Evolutionary conservation across 2,888 invertebrate species (phyloP), one percentile per base, ranked within the genome.

Genomic region (Eupithecia tripunctaria): DNA sequence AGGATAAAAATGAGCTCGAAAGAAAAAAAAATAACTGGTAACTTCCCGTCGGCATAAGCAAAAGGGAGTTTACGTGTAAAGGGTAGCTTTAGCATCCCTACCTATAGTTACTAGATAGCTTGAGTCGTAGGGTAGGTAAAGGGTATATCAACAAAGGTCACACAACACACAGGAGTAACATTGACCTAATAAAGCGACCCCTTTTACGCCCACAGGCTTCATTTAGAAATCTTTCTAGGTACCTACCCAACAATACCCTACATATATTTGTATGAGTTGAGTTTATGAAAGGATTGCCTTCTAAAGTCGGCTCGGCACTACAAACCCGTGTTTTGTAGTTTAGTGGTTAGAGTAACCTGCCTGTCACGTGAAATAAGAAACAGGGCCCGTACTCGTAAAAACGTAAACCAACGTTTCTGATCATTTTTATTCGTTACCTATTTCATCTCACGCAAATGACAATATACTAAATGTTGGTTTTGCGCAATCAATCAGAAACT

Each of bases 171-270:
- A 69, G 70, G 71, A 72, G 74, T 75, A 74, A 75, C 72, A 75
- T 75, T 94, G 94, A 94, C 94, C 94, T 93, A 93, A 91, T 93
- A 93, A 92, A 89, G 84, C 90, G 91, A 90, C 91, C 93, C 93
- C 91, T 92, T 91, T 90, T 85, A 84, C 89, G 87, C 89, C 89
- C 92, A 91, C 89, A 89, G 85, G 89, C 89, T 93, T 92, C 91
- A 93, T 93, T 93, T 93, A 93, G 92, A 93, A 92, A 91, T 93
- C 93, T 90, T 91, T 90, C 87, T 91, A 89, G 89, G 89, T 90
- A 71, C 68, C 68, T 90, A 71, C 68, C 68, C 43, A 72, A 70
- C 65, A 29, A 68, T 60, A 74, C 70, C 43, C 47, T 56, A 70
- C 73, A 70, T 15, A 62, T n/a, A n/a, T n/a, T n/a, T n/a, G n/a